A percentile compares a stretch with the other conserved stretches of the same genome.
These are phyloP conservation scores for Melanostoma scalare DNA, from an alignment of 2,888 invertebrate genomes.

Conservation along the genomic window DNA sequence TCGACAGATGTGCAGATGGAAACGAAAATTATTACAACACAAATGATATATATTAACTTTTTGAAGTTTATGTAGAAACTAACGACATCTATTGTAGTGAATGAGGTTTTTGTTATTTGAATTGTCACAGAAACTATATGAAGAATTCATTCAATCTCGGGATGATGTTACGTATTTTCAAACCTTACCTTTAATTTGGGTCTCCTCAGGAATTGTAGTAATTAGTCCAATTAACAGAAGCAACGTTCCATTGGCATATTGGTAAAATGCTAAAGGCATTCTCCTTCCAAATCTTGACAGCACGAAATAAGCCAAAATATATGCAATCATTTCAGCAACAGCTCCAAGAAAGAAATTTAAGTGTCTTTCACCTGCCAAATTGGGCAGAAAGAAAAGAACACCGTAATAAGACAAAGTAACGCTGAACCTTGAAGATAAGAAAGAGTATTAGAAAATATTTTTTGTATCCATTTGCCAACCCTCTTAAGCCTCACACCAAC, in stretches of 20 bases:
- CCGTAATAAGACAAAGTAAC: constrained; percentile 78
- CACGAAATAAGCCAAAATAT: constrained; percentile 79
- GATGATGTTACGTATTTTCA: neutral
- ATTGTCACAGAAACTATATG: too few relatives aligned
- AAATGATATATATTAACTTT: too few relatives aligned
- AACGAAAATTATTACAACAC: too few relatives aligned
- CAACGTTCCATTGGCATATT: constrained; percentile 80
- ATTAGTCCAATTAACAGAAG: constrained; percentile 80
- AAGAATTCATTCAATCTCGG: too few relatives aligned
- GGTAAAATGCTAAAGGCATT: constrained; percentile 80
- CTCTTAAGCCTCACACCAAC: too few relatives aligned
- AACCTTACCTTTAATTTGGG: constrained; percentile 42
- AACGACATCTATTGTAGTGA: too few relatives aligned
- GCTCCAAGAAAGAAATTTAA: constrained; percentile 82
- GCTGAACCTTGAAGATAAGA: constrained; percentile 77
- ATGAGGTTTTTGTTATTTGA: too few relatives aligned
- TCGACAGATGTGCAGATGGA: too few relatives aligned
- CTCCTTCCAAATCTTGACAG: constrained; percentile 82
- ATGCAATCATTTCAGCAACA: constrained; percentile 82
- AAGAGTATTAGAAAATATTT: too few relatives aligned
- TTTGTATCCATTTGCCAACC: too few relatives aligned
- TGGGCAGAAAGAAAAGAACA: constrained; percentile 80
- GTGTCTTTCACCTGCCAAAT: constrained; percentile 82
- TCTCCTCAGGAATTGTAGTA: constrained; percentile 39
- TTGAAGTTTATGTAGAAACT: too few relatives aligned